A percentile compares a stretch with the other conserved stretches of the same genome.
These are phyloP conservation scores for Rhinogobius similis DNA, from an alignment of 2,113 vertebrate species.

Conservation along the genomic window DNA sequence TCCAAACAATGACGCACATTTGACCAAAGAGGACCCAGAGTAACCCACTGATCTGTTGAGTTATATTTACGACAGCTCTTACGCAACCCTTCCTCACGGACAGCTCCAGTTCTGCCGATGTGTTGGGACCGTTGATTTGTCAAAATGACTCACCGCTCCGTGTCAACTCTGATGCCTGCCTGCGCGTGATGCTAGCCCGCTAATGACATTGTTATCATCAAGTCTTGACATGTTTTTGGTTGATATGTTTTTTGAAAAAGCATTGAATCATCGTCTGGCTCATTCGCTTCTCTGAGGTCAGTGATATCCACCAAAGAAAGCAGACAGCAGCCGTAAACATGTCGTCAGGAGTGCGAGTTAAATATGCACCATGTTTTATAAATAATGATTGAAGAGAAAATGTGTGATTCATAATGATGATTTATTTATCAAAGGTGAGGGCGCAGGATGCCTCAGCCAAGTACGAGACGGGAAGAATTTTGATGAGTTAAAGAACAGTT, in stretches of 20 bases:
- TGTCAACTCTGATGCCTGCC: slow-evolving; percentile 38
- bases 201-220: slow-evolving; percentile 53
- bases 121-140: slow-evolving; percentile 34
- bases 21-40: not conserved
- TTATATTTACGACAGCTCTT: slow-evolving; percentile 28
- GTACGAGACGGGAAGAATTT: slow-evolving; percentile 26
- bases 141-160: slow-evolving; percentile 46
- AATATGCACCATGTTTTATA: not conserved
- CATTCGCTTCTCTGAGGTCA: slow-evolving; percentile 23
- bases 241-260: not conserved
- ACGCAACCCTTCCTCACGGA: slow-evolving; percentile 23
- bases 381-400: slow-evolving; percentile 23
- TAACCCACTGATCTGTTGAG: not conserved
- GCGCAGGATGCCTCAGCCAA: slow-evolving; percentile 28
- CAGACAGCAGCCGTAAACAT: slow-evolving; percentile 15
- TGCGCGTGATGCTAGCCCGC: slow-evolving; percentile 37
- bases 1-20: not conserved
- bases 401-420: slow-evolving; percentile 22
- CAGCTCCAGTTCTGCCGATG: slow-evolving; percentile 25
- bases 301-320: slow-evolving; percentile 34
- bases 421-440: slow-evolving; percentile 53
- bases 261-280: slow-evolving; percentile 31
- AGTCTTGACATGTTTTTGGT: slow-evolving; percentile 40
- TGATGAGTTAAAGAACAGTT: slow-evolving; percentile 7
- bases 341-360: not conserved